phyloP scores from a whole-genome alignment of 2,113 vertebrate genomes.

The Triplophysa rosa region DNA sequence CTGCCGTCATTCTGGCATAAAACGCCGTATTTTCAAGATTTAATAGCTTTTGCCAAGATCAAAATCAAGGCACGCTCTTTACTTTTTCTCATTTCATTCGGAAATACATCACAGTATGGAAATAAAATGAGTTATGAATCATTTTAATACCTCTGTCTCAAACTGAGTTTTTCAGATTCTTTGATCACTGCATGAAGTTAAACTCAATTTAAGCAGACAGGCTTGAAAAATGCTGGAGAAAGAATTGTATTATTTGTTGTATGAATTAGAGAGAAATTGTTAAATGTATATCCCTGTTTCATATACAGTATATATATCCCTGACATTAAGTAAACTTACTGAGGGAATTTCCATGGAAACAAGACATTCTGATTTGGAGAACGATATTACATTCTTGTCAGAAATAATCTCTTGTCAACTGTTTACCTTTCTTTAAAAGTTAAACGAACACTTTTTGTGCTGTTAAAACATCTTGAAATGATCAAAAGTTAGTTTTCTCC shows the following conservation, averaged over 20 bases:
- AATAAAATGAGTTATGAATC: no score
- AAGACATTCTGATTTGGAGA: not conserved
- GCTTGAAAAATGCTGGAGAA: no score
- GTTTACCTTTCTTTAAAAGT: not conserved
- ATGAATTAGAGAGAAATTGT: not conserved
- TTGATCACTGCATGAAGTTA: not conserved
- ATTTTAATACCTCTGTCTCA: not conserved
- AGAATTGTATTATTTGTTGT: no score
- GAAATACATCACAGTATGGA: no score
- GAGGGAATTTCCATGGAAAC: not conserved
- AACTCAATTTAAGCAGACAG: not conserved
- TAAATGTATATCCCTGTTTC: no score
- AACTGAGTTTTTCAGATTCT: not conserved
- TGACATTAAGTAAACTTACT: no score
- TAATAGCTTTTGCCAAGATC: no score
- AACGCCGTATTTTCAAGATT: no score
- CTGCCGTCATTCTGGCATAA: no score
- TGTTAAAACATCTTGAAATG: not conserved
- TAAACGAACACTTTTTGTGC: not conserved
- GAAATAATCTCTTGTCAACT: not conserved
- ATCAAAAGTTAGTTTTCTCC: constrained; percentile 36
- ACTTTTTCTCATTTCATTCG: no score
- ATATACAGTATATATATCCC: no score
- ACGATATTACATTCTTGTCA: not conserved
- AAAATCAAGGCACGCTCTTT: no score